phyloP scores from a whole-genome alignment of 1,140 invertebrate species.

The Philopotamus ludificatus region DNA sequence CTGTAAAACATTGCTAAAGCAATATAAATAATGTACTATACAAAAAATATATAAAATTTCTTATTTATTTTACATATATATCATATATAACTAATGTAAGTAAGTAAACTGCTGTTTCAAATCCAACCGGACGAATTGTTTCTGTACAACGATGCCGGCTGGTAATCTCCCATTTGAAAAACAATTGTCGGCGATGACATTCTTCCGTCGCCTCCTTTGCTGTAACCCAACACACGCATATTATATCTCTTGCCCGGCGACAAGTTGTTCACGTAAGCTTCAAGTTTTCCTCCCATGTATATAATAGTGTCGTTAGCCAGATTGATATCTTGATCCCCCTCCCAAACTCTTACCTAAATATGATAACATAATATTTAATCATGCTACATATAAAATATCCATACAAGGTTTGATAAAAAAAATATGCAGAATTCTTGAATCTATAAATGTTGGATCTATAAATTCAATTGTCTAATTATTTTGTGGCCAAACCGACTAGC shows the following conservation, averaged over 20 bases:
- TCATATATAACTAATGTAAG: slow-evolving; percentile 5
- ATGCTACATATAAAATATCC: no score
- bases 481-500: no score
- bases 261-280: slow-evolving; percentile 75
- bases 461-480: no score
- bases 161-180: slow-evolving; percentile 79
- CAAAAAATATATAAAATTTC: slow-evolving; percentile 7
- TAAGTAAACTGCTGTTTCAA: not conserved
- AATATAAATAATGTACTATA: no score
- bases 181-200: slow-evolving; percentile 87
- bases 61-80: slow-evolving; percentile 9
- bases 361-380: slow-evolving; percentile 28
- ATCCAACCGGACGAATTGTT: not conserved
- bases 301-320: slow-evolving; percentile 85
- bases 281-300: slow-evolving; percentile 70
- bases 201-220: no score
- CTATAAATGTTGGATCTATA: no score
- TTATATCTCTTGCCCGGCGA: slow-evolving; percentile 85
- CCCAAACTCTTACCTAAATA: slow-evolving; percentile 81
- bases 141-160: slow-evolving; percentile 50
- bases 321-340: slow-evolving; percentile 88
- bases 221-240: slow-evolving; percentile 87
- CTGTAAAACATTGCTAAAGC: no score
- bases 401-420: no score
- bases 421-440: no score